Conservation (phyloP, 2,113 vertebrate species). For the Centrocercus urophasianus region DNA sequence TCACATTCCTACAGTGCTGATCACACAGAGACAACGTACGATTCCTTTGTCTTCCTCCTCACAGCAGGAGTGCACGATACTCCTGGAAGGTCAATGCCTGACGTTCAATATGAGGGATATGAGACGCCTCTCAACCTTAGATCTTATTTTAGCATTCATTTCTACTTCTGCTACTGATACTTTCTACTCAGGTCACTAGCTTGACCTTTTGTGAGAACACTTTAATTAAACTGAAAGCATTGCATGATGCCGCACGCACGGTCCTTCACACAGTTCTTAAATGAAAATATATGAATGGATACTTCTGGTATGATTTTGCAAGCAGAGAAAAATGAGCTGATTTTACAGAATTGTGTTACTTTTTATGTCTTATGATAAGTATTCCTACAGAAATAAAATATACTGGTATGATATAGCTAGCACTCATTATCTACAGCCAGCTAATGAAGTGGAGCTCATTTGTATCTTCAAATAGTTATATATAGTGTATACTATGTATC, state of each 20-base stretch:
- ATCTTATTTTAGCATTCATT: not conserved
- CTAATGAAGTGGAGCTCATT: constrained; percentile 22
- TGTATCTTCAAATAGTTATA: not conserved
- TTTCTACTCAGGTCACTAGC: not conserved
- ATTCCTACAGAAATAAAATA: not conserved
- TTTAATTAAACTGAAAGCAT: not conserved
- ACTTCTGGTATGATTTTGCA: not conserved
- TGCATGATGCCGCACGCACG: not conserved
- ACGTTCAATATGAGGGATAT: not conserved
- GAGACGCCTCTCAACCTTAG: not conserved
- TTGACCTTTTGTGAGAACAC: not conserved
- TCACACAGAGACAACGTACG: not conserved
- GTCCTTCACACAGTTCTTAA: not conserved
- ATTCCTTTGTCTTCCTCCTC: not conserved
- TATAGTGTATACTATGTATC: not conserved
- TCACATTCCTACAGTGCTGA: not conserved
- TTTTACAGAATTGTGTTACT: not conserved
- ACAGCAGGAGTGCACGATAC: not conserved
- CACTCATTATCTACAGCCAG: not conserved
- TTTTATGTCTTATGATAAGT: not conserved
- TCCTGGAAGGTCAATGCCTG: not conserved
- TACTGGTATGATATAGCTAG: not conserved
- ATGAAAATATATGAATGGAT: not conserved
- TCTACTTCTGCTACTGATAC: not conserved
- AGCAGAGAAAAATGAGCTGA: not conserved